These are phyloP conservation scores for Himalopsyche kuldschensis DNA, from an alignment of 2,888 invertebrate genomes.

Conservation along the genomic window DNA sequence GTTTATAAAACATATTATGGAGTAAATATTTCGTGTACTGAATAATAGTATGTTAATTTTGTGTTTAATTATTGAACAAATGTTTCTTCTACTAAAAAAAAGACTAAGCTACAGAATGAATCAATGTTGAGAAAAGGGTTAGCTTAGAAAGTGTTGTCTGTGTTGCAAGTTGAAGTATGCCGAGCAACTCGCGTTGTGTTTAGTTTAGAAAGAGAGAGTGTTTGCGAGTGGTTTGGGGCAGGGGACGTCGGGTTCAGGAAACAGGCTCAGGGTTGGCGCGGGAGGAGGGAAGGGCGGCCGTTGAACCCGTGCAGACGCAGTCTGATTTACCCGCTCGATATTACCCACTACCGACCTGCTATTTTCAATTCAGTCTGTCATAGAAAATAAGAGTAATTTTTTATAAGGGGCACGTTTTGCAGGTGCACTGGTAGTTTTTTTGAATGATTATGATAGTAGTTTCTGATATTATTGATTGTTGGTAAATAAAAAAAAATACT, in stretches of 20 bases:
- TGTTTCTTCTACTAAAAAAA: too few species aligned
- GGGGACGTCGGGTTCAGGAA: constrained; percentile 52
- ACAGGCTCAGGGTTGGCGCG: constrained; percentile 47
- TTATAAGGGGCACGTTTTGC: not conserved
- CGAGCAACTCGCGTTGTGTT: constrained; percentile 41
- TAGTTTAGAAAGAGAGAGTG: constrained; percentile 45
- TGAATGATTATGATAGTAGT: not conserved
- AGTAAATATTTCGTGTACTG: too few species aligned
- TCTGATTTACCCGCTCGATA: constrained; percentile 1
- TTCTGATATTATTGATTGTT: too few species aligned
- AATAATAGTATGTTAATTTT: too few species aligned
- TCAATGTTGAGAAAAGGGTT: not conserved
- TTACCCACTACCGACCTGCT: not conserved
- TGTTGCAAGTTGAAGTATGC: not conserved
- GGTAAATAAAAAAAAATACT: too few species aligned
- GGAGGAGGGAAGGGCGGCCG: constrained; percentile 48
- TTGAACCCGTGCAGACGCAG: constrained; percentile 15
- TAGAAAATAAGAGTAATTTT: not conserved
- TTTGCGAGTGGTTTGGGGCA: constrained; percentile 48
- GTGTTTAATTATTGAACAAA: too few species aligned
- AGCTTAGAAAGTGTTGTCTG: not conserved
- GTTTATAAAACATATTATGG: too few species aligned
- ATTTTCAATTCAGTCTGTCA: not conserved
- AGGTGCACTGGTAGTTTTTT: not conserved
- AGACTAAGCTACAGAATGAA: too few species aligned